Percentiles rank a stretch among this genome's conserved stretches.
phyloP scores from a whole-genome alignment of 2,797 vertebrate species.

The Hydrophis major region DNA sequence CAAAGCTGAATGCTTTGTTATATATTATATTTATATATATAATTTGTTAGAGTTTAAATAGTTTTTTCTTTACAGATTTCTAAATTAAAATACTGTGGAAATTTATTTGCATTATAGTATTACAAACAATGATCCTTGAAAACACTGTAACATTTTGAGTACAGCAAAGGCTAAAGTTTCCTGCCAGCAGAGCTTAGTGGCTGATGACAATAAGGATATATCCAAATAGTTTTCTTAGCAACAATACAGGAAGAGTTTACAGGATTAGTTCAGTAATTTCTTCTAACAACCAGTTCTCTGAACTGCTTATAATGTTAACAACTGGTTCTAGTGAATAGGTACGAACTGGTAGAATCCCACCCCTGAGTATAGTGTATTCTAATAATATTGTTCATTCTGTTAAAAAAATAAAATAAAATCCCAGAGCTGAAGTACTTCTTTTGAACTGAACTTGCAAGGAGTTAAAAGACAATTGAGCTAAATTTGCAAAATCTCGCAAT shows the following conservation, averaged over 20 bases:
- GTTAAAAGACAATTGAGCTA: conserved; percentile 21
- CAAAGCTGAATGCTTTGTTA: too few species aligned
- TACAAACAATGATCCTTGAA: not conserved
- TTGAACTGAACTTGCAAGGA: conserved; percentile 17
- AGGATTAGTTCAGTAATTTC: too few species aligned
- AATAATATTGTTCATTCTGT: not conserved
- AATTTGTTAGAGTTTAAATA: not conserved
- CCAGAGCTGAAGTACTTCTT: not conserved
- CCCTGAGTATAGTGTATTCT: not conserved
- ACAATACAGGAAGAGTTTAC: not conserved
- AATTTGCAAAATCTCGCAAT: conserved; percentile 35
- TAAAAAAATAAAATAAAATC: not conserved
- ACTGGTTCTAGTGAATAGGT: too few species aligned
- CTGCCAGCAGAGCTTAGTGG: not conserved
- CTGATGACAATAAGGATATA: not conserved
- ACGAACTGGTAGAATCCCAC: too few species aligned
- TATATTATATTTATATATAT: too few species aligned
- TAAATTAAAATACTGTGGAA: not conserved
- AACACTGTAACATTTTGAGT: not conserved
- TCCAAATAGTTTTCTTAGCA: not conserved
- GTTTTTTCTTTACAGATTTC: not conserved
- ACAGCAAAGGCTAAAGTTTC: too few species aligned
- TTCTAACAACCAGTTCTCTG: too few species aligned
- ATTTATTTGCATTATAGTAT: not conserved
- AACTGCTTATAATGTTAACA: too few species aligned